Percentiles rank a stretch among this genome's conserved stretches.
Conservation (phyloP, 2,888 invertebrate species). For the Chymomyza caudatula region DNA sequence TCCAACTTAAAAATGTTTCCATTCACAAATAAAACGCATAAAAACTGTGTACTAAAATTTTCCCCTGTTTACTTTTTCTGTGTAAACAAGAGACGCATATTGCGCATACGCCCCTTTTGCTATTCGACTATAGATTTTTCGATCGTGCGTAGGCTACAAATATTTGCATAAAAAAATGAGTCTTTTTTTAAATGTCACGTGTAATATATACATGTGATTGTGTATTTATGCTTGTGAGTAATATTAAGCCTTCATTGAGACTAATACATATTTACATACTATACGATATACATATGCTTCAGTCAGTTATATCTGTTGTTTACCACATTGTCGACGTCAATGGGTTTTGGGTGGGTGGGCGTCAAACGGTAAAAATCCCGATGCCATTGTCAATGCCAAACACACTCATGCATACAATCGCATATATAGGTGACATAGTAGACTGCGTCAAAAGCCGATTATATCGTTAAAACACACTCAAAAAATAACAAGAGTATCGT, state of each 20-base stretch:
- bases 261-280: conserved; percentile 1
- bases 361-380: conserved; percentile 50
- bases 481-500: not conserved
- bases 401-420: not conserved
- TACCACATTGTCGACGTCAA: conserved; percentile 56
- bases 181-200: conserved; percentile 57
- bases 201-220: conserved; percentile 18
- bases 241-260: not conserved
- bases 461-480: conserved; percentile 23
- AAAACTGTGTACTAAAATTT: not conserved
- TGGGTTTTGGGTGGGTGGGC: conserved; percentile 35
- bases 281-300: conserved; percentile 20
- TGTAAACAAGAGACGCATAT: conserved; percentile 13
- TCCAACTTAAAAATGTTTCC: not conserved
- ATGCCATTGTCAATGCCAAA: not conserved
- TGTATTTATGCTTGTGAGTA: too few species aligned
- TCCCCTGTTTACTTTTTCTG: not conserved
- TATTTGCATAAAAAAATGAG: conserved; percentile 33
- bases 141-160: not conserved
- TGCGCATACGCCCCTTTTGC: conserved; percentile 55
- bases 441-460: conserved; percentile 51
- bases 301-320: conserved; percentile 30
- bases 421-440: not conserved
- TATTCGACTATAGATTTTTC: conserved; percentile 7
- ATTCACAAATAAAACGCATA: not conserved